Evolutionary conservation across 2,888 invertebrate species (phyloP), one percentile per base, ranked within the genome.

Genomic region (Meliscaeva auricollis): DNA sequence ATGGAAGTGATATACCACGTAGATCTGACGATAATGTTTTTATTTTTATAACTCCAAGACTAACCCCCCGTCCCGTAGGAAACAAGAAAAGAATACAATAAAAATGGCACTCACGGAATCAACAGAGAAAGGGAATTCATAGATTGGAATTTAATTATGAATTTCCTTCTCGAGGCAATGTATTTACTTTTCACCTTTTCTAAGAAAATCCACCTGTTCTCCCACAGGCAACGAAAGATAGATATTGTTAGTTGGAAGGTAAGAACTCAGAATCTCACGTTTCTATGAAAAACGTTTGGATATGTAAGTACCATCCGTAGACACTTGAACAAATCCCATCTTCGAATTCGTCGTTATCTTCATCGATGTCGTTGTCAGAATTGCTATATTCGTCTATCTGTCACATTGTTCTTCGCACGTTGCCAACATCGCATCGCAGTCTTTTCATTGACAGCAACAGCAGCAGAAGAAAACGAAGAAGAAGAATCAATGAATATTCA

Each of bases 61-160:
- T 26, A 3, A 26, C 26, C 4, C 26, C 4, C 26, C 4, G 2
- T 26, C 26, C 26, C 26, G 26, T n/a, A 11, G 35, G 35, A 11
- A 9, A n/a, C 1, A 56, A 50, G 52, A 76, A 56, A 35, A 4
- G 17, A 50, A 20, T 17, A 64, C 64, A 41, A 66, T 32, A 69
- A 26, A 68, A 60, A 60, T 69, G 38, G 11, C 44, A 26, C 15
- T 30, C 54, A 75, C 56, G 58, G 58, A 58, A 52, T 76, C 44
- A 22, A 66, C 58, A 66, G n/a, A 38, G 6, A 68, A 11, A 66
- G 58, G 54, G 22, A 76, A 70, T 60, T 76, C 72, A 54, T 60
- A 72, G 72, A 73, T 73, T 82, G 82, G 82, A 82, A 77, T 77
- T 77, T 73, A 77, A 73, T 82, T 82, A 82, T 82, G 64, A 72